Base-by-base conservation (phyloP, 2,888 invertebrate species). In the Achlya flavicornis region DNA sequence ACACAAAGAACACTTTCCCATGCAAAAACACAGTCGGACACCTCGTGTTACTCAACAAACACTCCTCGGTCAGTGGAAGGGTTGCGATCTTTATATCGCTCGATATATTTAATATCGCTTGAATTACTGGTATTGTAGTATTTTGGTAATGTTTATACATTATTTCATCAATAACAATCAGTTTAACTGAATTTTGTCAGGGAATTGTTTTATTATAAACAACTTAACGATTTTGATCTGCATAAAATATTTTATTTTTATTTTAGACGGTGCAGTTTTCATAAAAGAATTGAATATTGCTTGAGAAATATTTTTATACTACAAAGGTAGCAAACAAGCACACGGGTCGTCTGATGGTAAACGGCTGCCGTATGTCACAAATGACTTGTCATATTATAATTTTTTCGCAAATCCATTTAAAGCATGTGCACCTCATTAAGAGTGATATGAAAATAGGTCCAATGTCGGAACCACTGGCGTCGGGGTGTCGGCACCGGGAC, bases 11-110 rank as follows among this genome's bases (percentile, higher is more conserved):
- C 19, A 53, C 14, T 19, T 74, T 76, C 72, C 70, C 75, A 71
- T 79, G 78, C 81, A 81, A 80, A 77, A 68, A 72, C 68, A 81
- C 83, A 83, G 77, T 73, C 77, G 80, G 77, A 88, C 89, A 84
- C 85, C 84, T 86, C 78, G 74, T 72, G 79, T 78, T 79, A 75
- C 78, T 74, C 70, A 74, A 67, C 72, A 77, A 78, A 76, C 80
- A 74, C 73, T 74, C 73, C 70, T 70, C 41, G 26, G 19, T 41
- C 19, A 19, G 8, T 53, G 19, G 48, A 53, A 53, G 53, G 19
- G 41, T 4, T 19, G 43, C 60, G 4, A 60, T 60, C 26, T 19
- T 19, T 16, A 60, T 58, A 53, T 33, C 26, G 41, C 35, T 64
- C 43, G 58, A 26, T 41, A 68, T 62, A 26, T 26, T 26, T 26